These are phyloP conservation scores for Serilophus lunatus DNA, from an alignment of 2,113 vertebrate genomes.

Conservation along the genomic window DNA sequence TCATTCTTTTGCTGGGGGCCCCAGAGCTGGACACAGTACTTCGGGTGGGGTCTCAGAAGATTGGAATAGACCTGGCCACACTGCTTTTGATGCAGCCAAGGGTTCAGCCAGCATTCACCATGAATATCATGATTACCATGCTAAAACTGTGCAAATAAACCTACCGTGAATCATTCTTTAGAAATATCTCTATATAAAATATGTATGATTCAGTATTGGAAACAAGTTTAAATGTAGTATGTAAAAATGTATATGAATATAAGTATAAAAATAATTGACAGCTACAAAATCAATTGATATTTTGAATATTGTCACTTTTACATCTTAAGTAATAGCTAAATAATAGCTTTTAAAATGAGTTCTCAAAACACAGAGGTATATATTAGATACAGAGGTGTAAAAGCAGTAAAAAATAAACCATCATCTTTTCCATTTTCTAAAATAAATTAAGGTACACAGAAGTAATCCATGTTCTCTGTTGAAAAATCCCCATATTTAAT, in stretches of 20 bases:
- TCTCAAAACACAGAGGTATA: background rate
- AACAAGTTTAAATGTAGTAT: background rate
- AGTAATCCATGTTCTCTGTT: background rate
- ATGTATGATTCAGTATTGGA: background rate
- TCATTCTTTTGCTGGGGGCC: background rate
- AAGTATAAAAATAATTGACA: background rate
- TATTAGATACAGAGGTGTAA: background rate
- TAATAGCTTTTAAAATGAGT: background rate
- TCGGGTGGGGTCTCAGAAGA: background rate
- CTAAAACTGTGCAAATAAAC: background rate
- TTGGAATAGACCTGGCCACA: background rate
- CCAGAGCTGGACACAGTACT: background rate
- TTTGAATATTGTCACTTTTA: background rate
- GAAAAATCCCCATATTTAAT: background rate
- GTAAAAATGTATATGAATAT: background rate
- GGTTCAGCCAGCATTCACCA: background rate
- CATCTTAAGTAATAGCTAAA: background rate
- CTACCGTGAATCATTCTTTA: background rate
- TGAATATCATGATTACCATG: background rate
- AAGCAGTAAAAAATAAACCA: background rate
- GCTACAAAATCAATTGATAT: background rate
- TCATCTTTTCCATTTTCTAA: background rate
- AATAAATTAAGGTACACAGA: background rate
- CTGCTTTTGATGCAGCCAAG: background rate
- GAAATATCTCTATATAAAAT: background rate